Evolutionary conservation across 2,113 vertebrate genomes (phyloP).

Genomic region (Zosterops lateralis): DNA sequence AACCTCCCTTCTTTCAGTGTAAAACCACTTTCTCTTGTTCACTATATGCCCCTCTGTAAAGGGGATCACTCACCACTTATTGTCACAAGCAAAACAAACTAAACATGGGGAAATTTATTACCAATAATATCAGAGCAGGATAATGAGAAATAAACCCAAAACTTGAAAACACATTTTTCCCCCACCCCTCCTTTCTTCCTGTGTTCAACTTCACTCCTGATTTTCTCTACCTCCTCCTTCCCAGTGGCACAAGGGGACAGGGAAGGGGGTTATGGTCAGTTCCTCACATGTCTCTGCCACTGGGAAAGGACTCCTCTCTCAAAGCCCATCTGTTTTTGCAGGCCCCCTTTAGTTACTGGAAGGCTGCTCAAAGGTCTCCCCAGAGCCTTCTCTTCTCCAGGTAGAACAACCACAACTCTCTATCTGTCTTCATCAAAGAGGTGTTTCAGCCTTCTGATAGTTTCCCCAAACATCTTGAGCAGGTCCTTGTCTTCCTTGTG

Average conservation of each 20-base stretch:
- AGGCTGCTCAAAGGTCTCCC: neutral
- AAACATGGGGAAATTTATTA: neutral
- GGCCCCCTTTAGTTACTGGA: neutral
- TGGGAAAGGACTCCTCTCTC: neutral
- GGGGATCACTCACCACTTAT: neutral
- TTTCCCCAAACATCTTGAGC: neutral
- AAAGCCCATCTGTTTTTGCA: neutral
- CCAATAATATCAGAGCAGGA: neutral
- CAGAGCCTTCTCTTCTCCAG: neutral
- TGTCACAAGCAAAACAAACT: neutral
- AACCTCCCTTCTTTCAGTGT: neutral
- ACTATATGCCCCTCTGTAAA: neutral
- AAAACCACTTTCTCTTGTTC: neutral
- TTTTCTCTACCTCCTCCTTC: neutral
- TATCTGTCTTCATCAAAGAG: neutral
- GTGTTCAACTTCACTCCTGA: neutral
- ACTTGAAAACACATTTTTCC: neutral
- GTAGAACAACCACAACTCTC: neutral
- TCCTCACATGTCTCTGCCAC: no score
- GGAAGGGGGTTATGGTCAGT: neutral
- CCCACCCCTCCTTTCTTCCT: neutral
- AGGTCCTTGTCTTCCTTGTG: neutral
- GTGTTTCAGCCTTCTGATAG: neutral
- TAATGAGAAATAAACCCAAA: neutral
- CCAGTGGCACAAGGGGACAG: neutral